phyloP scores from a whole-genome alignment of 2,888 invertebrate species.

The Lasioglossum lativentre region DNA sequence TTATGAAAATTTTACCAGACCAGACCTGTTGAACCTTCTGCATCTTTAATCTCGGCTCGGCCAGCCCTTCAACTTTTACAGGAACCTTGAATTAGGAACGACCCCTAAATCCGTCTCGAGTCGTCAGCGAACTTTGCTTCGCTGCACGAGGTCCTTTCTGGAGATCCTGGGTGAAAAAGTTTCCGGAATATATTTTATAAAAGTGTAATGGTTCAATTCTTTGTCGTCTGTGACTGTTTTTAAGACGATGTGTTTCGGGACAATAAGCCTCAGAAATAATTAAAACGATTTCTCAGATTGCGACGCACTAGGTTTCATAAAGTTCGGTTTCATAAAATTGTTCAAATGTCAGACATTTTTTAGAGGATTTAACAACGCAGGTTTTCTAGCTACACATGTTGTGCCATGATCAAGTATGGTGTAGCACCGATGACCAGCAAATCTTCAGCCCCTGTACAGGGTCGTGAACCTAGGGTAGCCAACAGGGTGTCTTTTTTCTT shows the following conservation, averaged over 20 bases:
- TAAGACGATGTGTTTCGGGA: neutral
- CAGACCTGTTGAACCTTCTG: conserved; percentile 63
- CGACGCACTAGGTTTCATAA: too few relatives aligned
- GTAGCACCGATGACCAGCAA: neutral
- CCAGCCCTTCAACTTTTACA: conserved; percentile 21
- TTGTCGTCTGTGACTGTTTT: neutral
- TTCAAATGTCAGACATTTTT: neutral
- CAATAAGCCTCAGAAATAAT: too few relatives aligned
- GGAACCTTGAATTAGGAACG: neutral
- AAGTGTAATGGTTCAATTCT: neutral
- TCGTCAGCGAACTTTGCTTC: neutral
- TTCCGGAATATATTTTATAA: neutral
- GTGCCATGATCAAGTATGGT: conserved; percentile 2
- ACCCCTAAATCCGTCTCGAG: neutral
- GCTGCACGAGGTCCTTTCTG: neutral
- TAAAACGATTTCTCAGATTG: too few relatives aligned
- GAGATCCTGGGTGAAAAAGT: neutral
- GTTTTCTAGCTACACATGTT: neutral
- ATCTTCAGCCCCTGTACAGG: neutral
- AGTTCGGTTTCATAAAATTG: too few relatives aligned
- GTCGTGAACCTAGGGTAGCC: conserved; percentile 15
- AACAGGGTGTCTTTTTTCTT: neutral
- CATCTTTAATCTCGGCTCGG: neutral
- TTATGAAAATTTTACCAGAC: conserved; percentile 63
- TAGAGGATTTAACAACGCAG: neutral